These are phyloP conservation scores for Celastrina argiolus DNA, from an alignment of 2,888 invertebrate genomes.

Conservation along the genomic window DNA sequence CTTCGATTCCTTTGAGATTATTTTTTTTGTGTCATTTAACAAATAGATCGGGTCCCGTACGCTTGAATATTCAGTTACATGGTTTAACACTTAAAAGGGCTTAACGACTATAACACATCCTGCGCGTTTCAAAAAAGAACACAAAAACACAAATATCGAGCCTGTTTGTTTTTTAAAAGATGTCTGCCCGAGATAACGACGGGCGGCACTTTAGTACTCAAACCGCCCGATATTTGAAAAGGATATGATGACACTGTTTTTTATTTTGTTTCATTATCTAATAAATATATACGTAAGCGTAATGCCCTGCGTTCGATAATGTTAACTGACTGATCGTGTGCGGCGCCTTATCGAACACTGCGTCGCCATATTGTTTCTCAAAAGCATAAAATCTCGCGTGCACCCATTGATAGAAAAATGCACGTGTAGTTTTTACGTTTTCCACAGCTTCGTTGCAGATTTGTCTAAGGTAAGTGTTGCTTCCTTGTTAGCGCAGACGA, in stretches of 20 bases:
- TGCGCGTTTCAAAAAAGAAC: slow-evolving; percentile 77
- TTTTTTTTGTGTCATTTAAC: slow-evolving; percentile 72
- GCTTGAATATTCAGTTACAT: slow-evolving; percentile 77
- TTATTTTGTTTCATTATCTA: slow-evolving; percentile 64
- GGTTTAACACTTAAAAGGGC: slow-evolving; percentile 79
- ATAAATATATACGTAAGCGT: slow-evolving; percentile 55
- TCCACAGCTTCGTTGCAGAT: not conserved
- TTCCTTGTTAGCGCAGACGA: too few relatives aligned
- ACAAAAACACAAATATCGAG: slow-evolving; percentile 69
- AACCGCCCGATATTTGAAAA: slow-evolving; percentile 76
- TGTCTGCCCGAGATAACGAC: slow-evolving; percentile 72
- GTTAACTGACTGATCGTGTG: slow-evolving; percentile 13
- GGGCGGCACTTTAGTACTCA: slow-evolving; percentile 75
- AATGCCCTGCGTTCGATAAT: slow-evolving; percentile 33
- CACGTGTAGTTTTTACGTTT: not conserved
- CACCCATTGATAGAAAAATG: not conserved
- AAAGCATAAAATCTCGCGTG: not conserved
- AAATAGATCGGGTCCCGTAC: slow-evolving; percentile 76
- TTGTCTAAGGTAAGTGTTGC: too few relatives aligned
- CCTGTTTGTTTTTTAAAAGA: slow-evolving; percentile 78
- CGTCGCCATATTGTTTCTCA: slow-evolving; percentile 3
- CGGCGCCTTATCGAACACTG: not conserved
- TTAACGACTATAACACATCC: slow-evolving; percentile 78
- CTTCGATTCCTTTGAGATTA: slow-evolving; percentile 75
- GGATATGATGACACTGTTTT: slow-evolving; percentile 76